Conservation (phyloP, 1,140 invertebrate genomes). For the Pseudomyrmex concolor region DNA sequence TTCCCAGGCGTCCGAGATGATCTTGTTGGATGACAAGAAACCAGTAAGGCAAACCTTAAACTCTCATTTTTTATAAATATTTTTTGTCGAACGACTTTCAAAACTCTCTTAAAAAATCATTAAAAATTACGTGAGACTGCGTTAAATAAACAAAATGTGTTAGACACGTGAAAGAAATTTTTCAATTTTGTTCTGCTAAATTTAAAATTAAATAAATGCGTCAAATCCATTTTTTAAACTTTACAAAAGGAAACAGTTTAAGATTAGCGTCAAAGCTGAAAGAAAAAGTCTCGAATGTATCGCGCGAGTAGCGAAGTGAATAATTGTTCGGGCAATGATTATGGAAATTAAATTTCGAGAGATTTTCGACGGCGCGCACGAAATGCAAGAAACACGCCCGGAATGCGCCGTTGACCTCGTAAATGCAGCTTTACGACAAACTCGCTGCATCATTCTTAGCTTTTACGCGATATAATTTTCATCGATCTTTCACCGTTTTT, state of each 20-base stretch:
- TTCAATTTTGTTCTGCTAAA: no score
- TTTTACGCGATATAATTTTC: conserved; percentile 19
- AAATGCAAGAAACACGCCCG: conserved; percentile 14
- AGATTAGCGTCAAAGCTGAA: neutral
- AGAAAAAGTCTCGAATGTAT: neutral
- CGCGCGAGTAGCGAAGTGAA: neutral
- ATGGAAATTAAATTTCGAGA: neutral
- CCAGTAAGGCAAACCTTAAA: no score
- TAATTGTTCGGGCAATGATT: conserved; percentile 32
- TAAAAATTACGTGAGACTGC: no score
- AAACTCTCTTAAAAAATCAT: no score
- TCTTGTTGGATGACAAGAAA: conserved; percentile 22
- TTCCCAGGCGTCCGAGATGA: neutral
- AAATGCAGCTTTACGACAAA: conserved; percentile 22
- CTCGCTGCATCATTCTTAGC: conserved; percentile 2
- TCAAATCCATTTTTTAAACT: no score
- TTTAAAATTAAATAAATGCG: no score
- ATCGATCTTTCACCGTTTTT: neutral
- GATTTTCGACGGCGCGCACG: neutral
- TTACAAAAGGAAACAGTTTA: neutral
- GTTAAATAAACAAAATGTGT: no score
- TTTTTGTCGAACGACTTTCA: no score
- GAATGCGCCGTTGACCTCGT: conserved; percentile 25
- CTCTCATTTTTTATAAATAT: no score
- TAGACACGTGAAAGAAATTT: no score